Percentiles rank a stretch among this genome's conserved stretches.
Conservation (phyloP, 2,888 invertebrate species). For the Stratiomys singularior region DNA sequence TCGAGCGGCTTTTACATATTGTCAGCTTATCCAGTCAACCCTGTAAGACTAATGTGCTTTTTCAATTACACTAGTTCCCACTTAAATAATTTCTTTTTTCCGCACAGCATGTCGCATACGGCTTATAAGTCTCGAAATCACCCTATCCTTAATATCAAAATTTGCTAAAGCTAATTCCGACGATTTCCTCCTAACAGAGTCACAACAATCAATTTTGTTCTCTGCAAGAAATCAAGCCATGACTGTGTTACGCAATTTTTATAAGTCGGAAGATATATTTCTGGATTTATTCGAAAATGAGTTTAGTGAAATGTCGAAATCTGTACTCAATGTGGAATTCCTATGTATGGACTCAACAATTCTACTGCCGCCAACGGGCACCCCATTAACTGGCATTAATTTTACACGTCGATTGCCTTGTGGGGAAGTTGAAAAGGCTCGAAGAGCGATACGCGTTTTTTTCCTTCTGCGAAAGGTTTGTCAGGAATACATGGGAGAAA, state of each 20-base stretch:
- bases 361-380: constrained; percentile 92
- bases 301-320: constrained; percentile 90
- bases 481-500: constrained; percentile 80
- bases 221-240: constrained; percentile 83
- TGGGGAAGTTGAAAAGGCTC: constrained; percentile 91
- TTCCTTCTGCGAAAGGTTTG: constrained; percentile 87
- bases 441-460: constrained; percentile 91
- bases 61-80: background rate
- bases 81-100: constrained; percentile 46
- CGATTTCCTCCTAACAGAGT: constrained; percentile 64
- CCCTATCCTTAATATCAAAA: constrained; percentile 81
- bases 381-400: constrained; percentile 94
- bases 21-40: constrained; percentile 87
- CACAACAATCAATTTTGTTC: constrained; percentile 71
- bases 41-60: constrained; percentile 68
- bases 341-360: constrained; percentile 97
- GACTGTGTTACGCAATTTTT: constrained; percentile 87
- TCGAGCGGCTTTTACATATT: constrained; percentile 85
- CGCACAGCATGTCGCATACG: constrained; percentile 83
- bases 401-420: constrained; percentile 95
- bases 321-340: constrained; percentile 90
- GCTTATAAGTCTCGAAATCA: constrained; percentile 90
- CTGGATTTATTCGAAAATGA: constrained; percentile 99
- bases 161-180: constrained; percentile 66
- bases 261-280: constrained; percentile 98